Conservation (phyloP, 2,888 invertebrate genomes). For the Lumbricus terrestris region DNA sequence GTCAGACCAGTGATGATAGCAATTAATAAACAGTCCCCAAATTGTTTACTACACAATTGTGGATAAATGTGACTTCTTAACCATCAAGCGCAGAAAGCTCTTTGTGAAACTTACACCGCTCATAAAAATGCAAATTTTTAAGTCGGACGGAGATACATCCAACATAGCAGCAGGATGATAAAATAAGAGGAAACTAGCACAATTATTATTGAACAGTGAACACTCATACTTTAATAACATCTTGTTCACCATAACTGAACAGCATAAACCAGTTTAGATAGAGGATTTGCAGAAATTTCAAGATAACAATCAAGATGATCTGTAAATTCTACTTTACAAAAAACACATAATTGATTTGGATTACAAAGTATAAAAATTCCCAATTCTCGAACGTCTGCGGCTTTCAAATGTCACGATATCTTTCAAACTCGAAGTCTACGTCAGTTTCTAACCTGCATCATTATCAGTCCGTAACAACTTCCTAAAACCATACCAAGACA, state of each 20-base stretch:
- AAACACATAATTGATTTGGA: background rate
- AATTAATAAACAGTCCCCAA: background rate
- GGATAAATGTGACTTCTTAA: background rate
- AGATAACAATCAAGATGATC: background rate
- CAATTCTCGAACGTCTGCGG: background rate
- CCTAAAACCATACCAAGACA: background rate
- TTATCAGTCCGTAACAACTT: background rate
- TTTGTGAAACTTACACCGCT: background rate
- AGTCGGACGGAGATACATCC: too few species aligned
- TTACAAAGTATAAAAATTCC: background rate
- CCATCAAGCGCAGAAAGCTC: background rate
- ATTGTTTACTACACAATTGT: background rate
- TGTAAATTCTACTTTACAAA: background rate
- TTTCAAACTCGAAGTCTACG: background rate
- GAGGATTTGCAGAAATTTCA: background rate
- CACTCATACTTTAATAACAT: background rate
- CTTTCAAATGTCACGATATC: background rate
- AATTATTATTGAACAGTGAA: too few species aligned
- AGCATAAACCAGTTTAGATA: background rate
- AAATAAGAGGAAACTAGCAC: background rate
- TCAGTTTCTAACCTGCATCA: background rate
- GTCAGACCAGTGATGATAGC: background rate
- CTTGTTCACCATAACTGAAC: background rate
- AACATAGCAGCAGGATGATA: background rate
- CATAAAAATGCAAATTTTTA: background rate